Conservation (phyloP, 2,113 vertebrate species). For the Solea senegalensis region DNA sequence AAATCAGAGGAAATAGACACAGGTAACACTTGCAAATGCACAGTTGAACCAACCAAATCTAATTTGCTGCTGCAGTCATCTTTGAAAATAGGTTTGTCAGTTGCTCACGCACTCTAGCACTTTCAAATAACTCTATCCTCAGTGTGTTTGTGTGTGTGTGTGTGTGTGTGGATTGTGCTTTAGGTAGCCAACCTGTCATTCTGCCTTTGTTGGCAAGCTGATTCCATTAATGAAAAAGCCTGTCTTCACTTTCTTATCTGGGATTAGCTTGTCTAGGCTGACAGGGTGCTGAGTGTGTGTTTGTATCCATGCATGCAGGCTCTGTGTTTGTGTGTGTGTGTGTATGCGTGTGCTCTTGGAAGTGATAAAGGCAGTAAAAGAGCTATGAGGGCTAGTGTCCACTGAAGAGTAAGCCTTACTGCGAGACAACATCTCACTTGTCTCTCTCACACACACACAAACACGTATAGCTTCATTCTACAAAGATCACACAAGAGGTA, state of each 20-base stretch:
- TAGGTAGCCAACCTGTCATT: constrained; percentile 56
- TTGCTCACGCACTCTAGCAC: constrained; percentile 29
- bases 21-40: neutral
- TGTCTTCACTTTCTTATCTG: constrained; percentile 69
- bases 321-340: constrained; percentile 12
- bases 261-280: constrained; percentile 66
- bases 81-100: constrained; percentile 22
- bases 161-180: constrained; percentile 35
- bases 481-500: too few relatives aligned
- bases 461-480: too few relatives aligned
- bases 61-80: constrained; percentile 12
- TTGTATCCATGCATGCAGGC: constrained; percentile 1
- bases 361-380: constrained; percentile 6
- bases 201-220: constrained; percentile 57
- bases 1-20: neutral
- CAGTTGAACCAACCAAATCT: neutral
- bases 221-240: constrained; percentile 60
- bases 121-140: constrained; percentile 51
- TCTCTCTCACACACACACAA: too few relatives aligned
- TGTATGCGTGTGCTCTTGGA: constrained; percentile 6
- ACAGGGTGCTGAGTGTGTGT: constrained; percentile 32
- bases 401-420: constrained; percentile 5
- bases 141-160: constrained; percentile 21
- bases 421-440: neutral
- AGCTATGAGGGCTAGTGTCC: constrained; percentile 8